These are phyloP conservation scores for Crax fasciolata DNA, from an alignment of 2,797 vertebrate genomes.

Conservation along the genomic window DNA sequence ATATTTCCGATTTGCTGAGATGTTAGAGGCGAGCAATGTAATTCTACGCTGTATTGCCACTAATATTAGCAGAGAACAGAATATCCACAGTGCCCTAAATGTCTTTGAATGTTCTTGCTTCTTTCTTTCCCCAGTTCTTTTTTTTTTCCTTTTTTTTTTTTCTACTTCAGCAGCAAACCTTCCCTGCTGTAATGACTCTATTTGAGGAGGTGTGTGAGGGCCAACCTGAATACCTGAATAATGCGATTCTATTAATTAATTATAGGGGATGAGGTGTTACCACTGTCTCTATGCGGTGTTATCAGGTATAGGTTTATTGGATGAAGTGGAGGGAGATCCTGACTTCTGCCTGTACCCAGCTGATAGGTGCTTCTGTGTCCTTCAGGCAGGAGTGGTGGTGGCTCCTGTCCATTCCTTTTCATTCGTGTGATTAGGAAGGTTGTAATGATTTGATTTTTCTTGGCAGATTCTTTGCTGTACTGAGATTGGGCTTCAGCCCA, in stretches of 20 bases:
- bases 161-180: background rate
- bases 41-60: background rate
- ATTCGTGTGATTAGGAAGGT: background rate
- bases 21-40: background rate
- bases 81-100: background rate
- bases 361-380: background rate
- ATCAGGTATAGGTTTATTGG: accelerated
- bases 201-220: background rate
- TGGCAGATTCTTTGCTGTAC: background rate
- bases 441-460: background rate
- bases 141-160: background rate
- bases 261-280: background rate
- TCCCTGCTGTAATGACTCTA: background rate
- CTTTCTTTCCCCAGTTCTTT: background rate
- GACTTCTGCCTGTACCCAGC: background rate
- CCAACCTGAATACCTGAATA: background rate
- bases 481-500: background rate
- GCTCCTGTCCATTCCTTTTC: background rate
- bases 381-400: background rate
- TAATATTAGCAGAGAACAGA: background rate
- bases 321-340: background rate
- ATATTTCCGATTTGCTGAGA: background rate
- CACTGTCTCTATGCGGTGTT: background rate
- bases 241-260: background rate
- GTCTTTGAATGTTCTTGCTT: background rate